phyloP scores from a whole-genome alignment of 2,797 vertebrate genomes.

The Dicrostonyx torquatus region DNA sequence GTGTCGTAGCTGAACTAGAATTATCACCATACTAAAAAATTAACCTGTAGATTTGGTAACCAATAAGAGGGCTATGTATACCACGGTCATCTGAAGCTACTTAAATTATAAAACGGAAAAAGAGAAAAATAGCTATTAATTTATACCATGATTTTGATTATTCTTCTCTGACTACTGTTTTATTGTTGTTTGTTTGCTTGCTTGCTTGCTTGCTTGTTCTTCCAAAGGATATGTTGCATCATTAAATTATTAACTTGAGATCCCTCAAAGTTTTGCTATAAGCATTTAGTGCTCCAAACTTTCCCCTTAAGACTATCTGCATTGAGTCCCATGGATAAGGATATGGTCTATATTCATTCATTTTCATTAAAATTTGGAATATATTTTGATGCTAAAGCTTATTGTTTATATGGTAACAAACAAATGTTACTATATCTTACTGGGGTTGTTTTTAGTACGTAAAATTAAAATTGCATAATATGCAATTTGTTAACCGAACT shows the following conservation, averaged over 20 bases:
- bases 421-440: not conserved
- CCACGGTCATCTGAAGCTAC: not conserved
- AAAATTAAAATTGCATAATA: not conserved
- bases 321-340: not conserved
- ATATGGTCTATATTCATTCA: not conserved
- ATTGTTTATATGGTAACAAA: not conserved
- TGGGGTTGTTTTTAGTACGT: not conserved
- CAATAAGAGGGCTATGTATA: not conserved
- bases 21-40: not conserved
- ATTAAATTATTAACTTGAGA: constrained; percentile 26
- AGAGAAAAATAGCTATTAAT: not conserved
- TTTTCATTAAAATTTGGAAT: not conserved
- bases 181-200: not conserved
- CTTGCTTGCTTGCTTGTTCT: not conserved
- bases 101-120: not conserved
- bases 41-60: not conserved
- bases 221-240: not conserved
- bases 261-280: not conserved
- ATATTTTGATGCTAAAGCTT: not conserved
- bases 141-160: not conserved
- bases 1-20: not conserved
- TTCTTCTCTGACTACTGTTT: not conserved
- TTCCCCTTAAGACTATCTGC: not conserved
- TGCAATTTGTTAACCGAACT: not conserved
- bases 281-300: not conserved